Percentiles rank a stretch among this genome's conserved stretches.
These are phyloP conservation scores for Polypedilum pembai DNA, from an alignment of 1,140 invertebrate genomes.

Conservation along the genomic window DNA sequence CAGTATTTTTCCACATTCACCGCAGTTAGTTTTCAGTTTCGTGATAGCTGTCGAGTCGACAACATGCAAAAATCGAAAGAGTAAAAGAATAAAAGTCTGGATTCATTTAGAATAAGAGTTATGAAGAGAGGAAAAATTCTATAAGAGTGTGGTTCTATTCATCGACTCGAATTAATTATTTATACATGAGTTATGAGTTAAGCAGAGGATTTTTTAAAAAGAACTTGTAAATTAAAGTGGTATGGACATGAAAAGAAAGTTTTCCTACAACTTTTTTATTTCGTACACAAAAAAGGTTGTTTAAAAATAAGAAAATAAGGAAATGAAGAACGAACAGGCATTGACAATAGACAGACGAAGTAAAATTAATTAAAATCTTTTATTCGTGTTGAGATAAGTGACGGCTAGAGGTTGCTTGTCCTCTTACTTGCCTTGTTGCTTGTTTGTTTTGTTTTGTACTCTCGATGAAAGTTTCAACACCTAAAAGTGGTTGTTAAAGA, in stretches of 20 bases:
- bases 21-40: background rate
- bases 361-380: too few relatives aligned
- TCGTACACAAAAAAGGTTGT: background rate
- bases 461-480: too few relatives aligned
- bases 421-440: too few relatives aligned
- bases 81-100: background rate
- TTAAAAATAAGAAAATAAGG: background rate
- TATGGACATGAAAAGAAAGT: background rate
- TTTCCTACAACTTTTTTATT: background rate
- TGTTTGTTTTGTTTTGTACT: too few relatives aligned
- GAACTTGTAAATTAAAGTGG: background rate
- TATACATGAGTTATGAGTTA: background rate
- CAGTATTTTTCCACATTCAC: background rate
- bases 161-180: constrained; percentile 1
- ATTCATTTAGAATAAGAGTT: too few relatives aligned
- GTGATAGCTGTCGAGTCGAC: constrained; percentile 8
- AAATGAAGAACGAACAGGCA: too few relatives aligned
- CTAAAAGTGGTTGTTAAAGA: too few relatives aligned
- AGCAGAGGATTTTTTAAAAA: background rate
- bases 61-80: constrained; percentile 2
- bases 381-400: too few relatives aligned
- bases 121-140: background rate
- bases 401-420: too few relatives aligned
- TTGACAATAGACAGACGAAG: too few relatives aligned
- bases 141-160: background rate